A percentile compares a stretch with the other conserved stretches of the same genome.
Evolutionary conservation across 2,113 vertebrate species (phyloP).

Genomic region (Taurulus bubalis): DNA sequence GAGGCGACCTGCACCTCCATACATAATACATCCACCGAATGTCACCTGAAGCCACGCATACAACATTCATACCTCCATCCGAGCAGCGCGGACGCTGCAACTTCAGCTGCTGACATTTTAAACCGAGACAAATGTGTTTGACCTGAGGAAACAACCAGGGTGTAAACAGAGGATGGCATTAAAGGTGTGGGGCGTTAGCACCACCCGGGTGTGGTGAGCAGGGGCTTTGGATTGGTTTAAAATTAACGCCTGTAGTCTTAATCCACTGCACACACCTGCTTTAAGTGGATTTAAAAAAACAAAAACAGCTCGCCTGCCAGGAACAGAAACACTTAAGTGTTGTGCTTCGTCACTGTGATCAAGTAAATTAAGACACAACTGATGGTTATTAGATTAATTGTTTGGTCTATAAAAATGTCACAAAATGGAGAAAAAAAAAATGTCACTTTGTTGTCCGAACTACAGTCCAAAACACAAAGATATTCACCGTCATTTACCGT

Average conservation of each 20-base stretch:
- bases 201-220: neutral
- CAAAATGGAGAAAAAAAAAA: no score
- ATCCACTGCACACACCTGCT: neutral
- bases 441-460: no score
- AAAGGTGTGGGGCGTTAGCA: neutral
- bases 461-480: neutral
- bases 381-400: neutral
- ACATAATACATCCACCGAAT: conserved; percentile 26
- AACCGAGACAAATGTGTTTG: conserved; percentile 5
- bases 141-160: neutral
- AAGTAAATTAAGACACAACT: neutral
- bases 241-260: neutral
- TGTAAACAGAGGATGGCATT: neutral
- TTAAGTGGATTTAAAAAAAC: neutral
- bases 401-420: neutral
- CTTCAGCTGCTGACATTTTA: neutral
- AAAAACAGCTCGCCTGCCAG: neutral
- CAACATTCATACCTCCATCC: neutral
- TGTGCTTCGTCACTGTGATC: neutral
- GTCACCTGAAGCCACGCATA: conserved; percentile 15
- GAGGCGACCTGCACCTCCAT: neutral
- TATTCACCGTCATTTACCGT: neutral
- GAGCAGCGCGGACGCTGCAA: neutral
- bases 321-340: neutral
- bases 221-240: neutral